Percentiles rank a stretch among this genome's conserved stretches.
Evolutionary conservation across 2,113 vertebrate species (phyloP).

Genomic region (Bufo bufo): DNA sequence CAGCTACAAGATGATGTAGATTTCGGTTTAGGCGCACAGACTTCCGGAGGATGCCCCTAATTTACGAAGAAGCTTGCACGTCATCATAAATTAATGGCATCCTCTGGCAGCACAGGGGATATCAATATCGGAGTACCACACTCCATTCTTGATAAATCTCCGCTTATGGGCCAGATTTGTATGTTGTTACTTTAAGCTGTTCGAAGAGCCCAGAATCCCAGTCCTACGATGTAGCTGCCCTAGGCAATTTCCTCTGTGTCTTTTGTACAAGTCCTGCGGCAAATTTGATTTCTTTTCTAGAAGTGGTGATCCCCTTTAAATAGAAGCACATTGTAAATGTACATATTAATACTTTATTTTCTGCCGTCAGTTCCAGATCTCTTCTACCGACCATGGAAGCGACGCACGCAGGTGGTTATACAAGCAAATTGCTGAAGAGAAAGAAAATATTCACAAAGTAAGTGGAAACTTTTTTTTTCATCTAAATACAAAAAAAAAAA

Average conservation of each 20-base stretch:
- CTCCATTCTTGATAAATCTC: too few species aligned
- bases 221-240: not conserved
- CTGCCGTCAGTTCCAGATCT: not conserved
- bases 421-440: conserved; percentile 43
- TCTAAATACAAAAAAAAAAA: conserved; percentile 51
- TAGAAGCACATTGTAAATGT: conserved; percentile 8
- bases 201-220: not conserved
- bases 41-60: too few species aligned
- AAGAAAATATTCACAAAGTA: conserved; percentile 49
- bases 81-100: too few species aligned
- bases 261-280: not conserved
- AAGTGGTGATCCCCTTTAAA: conserved; percentile 20
- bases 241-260: not conserved
- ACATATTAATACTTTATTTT: conserved; percentile 2
- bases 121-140: too few species aligned
- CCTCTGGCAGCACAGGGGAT: too few species aligned
- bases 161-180: not conserved
- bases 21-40: too few species aligned
- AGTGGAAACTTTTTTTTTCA: conserved; percentile 47
- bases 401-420: conserved; percentile 44
- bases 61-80: too few species aligned
- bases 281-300: not conserved
- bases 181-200: not conserved
- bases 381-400: conserved; percentile 33
- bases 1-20: too few species aligned